Evolutionary conservation across 2,113 vertebrate species (phyloP), one percentile per base, ranked within the genome.

Genomic region (Podilymbus podiceps): DNA sequence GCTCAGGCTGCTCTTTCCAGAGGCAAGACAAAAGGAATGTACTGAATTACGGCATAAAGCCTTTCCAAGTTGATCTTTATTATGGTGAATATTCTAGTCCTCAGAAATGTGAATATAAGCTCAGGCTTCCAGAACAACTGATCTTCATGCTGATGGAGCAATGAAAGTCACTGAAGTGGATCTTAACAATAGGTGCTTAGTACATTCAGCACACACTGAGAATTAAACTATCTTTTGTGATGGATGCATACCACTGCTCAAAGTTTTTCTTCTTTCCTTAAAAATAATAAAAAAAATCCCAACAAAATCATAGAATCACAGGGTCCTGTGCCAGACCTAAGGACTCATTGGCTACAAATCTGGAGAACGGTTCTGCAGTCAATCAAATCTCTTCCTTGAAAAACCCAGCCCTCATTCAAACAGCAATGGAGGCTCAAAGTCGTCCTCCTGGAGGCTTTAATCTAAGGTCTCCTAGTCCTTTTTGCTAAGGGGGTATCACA

Each of bases 381-480:
- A 78, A 4, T 3, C 44, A 56, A 52, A 71, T 50, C 5, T 63
- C 13, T 63, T 77, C 35, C 44, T 50, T 83, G 71, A 50, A 86
- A 76, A 86, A 60, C 6, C 6, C 27, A 71, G 7, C 4, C 14
- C 73, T 23, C 50, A 20, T 75, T 84, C 25, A 68, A 81, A 46
- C 23, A 69, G 35, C 44, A 47, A 3, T 8, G 33, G 40, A 58
- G 5, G 12, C 28, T 21, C 18, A 55, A 73, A 79, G 5, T 4
- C 33, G 73, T 69, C 27, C 24, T 8, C 42, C 0, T 31, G 2
- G 24, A 62, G 25, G 9, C 13, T 90, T 88, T 49, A 38, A 3
- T 47, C 11, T 74, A 13, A 75, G 5, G 13, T 80, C 12, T 81
- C 11, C 18, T 5, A 0, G 0, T 58, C 7, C 35, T 25, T 68